phyloP scores from a whole-genome alignment of 2,797 vertebrate species.

The Ptychadena robeensis region DNA sequence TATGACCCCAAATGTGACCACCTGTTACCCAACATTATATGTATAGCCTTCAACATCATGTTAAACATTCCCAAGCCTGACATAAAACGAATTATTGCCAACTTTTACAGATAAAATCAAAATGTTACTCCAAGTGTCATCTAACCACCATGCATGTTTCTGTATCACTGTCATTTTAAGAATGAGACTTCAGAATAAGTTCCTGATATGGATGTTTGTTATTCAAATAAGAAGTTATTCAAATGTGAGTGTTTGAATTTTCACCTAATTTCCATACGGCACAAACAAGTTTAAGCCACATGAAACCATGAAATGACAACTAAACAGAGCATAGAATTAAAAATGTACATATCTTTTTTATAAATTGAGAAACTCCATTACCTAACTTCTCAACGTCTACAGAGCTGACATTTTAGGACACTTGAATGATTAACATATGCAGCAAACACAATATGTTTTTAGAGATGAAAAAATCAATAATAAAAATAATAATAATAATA shows the following conservation, averaged over 20 bases:
- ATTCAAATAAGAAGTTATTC: slow-evolving; percentile 58
- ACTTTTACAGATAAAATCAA: no score
- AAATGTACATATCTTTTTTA: no score
- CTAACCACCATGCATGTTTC: background rate
- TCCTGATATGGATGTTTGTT: slow-evolving; percentile 24
- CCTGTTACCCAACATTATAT: background rate
- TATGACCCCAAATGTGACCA: background rate
- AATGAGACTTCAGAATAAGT: slow-evolving; percentile 3
- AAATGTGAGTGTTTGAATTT: slow-evolving; percentile 56
- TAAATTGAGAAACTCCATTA: no score
- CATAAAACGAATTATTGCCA: no score
- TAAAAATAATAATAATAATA: no score
- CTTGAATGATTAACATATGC: no score
- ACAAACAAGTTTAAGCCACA: background rate
- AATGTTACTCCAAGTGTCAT: background rate
- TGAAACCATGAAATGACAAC: no score
- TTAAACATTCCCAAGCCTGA: background rate
- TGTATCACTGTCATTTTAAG: background rate
- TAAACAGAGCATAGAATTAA: no score
- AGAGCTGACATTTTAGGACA: no score
- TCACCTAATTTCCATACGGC: slow-evolving; percentile 37
- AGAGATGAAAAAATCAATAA: no score
- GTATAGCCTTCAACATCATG: background rate
- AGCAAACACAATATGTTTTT: no score
- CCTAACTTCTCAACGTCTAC: no score